A percentile compares a stretch with the other conserved stretches of the same genome.
Conservation (phyloP, 2,797 vertebrate species). For the Enteromius unitaeniatus region DNA sequence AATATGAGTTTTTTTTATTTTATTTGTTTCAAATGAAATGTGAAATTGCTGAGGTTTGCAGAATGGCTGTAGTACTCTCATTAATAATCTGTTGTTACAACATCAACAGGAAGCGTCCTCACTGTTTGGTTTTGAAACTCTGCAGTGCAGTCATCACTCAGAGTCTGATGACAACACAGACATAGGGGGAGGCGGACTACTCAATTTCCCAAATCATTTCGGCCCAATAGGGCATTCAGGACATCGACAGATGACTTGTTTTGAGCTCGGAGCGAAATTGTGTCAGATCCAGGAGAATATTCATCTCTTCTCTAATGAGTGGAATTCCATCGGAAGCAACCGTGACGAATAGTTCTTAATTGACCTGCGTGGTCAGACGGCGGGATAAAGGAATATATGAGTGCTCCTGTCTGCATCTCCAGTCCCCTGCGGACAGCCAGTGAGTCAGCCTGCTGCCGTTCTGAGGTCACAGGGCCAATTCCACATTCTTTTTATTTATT, state of each 20-base stretch:
- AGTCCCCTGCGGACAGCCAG: conserved; percentile 18
- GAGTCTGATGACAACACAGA: not conserved
- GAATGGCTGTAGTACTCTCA: not conserved
- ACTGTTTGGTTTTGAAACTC: not conserved
- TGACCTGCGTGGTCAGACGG: not conserved
- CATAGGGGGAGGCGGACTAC: not conserved
- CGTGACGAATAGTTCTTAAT: not conserved
- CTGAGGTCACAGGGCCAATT: conserved; percentile 58
- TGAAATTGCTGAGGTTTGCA: not conserved
- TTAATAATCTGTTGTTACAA: not conserved
- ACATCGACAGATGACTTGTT: conserved; percentile 3
- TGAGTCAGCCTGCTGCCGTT: conserved; percentile 54
- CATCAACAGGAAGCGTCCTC: not conserved
- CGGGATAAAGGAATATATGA: conserved; percentile 21
- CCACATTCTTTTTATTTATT: conserved; percentile 61
- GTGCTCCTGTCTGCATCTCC: not conserved
- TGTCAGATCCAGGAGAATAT: not conserved
- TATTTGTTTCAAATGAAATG: not conserved
- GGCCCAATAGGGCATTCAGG: not conserved
- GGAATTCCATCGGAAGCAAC: not conserved
- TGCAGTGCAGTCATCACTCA: not conserved
- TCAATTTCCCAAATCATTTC: not conserved
- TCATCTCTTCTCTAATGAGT: not conserved
- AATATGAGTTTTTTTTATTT: no score
- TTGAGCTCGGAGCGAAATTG: not conserved